Evolutionary conservation across 2,888 invertebrate species (phyloP).

Genomic region (Thyatira batis): DNA sequence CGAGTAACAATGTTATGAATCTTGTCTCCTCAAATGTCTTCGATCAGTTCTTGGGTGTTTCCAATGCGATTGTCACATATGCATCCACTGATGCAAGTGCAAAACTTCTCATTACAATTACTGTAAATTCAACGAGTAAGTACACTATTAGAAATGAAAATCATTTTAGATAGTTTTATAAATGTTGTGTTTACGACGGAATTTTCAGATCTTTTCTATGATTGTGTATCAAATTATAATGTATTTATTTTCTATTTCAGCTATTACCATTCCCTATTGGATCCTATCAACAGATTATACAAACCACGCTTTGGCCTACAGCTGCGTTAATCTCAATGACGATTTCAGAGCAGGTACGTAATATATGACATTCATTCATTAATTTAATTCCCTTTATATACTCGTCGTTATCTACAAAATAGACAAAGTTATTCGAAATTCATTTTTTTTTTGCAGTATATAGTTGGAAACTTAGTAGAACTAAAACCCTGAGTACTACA

Average conservation of each 20-base stretch:
- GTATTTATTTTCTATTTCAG: slow-evolving; percentile 30
- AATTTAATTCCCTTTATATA: neutral
- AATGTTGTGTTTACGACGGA: no score
- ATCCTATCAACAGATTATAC: slow-evolving; percentile 81
- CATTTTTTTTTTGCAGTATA: slow-evolving; percentile 41
- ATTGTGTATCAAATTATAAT: neutral
- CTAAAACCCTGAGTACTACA: slow-evolving; percentile 31
- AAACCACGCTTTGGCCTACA: slow-evolving; percentile 83
- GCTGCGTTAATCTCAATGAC: slow-evolving; percentile 68
- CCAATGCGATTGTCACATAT: slow-evolving; percentile 34
- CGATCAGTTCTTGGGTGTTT: slow-evolving; percentile 31
- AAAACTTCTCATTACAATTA: slow-evolving; percentile 40
- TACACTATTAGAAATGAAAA: slow-evolving; percentile 1
- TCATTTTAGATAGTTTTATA: no score
- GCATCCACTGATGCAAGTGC: slow-evolving; percentile 42
- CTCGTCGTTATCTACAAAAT: neutral
- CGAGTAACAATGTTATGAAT: slow-evolving; percentile 26
- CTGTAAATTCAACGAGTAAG: slow-evolving; percentile 21
- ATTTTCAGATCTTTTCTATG: no score
- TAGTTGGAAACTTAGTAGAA: slow-evolving; percentile 67
- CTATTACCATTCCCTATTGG: slow-evolving; percentile 47
- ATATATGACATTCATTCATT: neutral
- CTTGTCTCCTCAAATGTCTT: slow-evolving; percentile 44
- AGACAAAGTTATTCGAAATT: neutral
- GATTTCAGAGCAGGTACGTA: slow-evolving; percentile 43